These are phyloP conservation scores for Allygus modestus DNA, from an alignment of 2,888 invertebrate genomes.

Conservation along the genomic window DNA sequence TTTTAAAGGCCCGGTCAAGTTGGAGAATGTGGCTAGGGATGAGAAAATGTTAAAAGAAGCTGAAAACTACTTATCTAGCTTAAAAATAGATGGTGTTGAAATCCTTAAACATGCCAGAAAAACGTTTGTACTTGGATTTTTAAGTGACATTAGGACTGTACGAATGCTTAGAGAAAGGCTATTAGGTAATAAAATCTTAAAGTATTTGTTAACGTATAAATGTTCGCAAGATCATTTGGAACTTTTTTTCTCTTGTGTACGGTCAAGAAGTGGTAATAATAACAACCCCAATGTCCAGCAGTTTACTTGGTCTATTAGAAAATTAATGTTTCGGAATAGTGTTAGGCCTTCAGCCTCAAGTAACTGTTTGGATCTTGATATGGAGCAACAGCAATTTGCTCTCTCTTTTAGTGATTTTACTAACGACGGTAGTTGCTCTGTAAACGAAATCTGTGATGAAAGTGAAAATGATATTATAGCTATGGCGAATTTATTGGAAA, in stretches of 20 bases:
- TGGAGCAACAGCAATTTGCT: no score
- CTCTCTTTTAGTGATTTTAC: no score
- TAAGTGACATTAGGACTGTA: slow-evolving; percentile 9
- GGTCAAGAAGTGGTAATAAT: slow-evolving; percentile 10
- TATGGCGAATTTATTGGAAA: no score
- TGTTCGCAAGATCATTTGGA: slow-evolving; percentile 44
- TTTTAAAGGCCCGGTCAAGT: slow-evolving; percentile 9
- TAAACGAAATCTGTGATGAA: no score
- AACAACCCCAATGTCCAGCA: slow-evolving; percentile 44
- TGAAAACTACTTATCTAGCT: background rate
- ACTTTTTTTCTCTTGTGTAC: slow-evolving; percentile 54
- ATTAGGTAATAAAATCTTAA: background rate
- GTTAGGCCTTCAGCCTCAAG: slow-evolving; percentile 1
- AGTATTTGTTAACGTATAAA: slow-evolving; percentile 40
- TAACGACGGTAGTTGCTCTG: no score
- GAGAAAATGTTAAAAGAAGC: background rate
- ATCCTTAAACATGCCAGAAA: slow-evolving; percentile 29
- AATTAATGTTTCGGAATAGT: slow-evolving; percentile 54
- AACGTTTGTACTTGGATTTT: slow-evolving; percentile 49
- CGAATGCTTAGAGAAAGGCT: slow-evolving; percentile 21
- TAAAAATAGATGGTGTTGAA: slow-evolving; percentile 9
- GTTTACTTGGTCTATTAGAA: slow-evolving; percentile 28
- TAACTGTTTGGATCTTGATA: slow-evolving; percentile 5
- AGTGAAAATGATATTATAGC: no score
- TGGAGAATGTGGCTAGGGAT: background rate